Evolutionary conservation across 1,140 invertebrate species (phyloP).

Genomic region (Pseudomyrmex concolor): DNA sequence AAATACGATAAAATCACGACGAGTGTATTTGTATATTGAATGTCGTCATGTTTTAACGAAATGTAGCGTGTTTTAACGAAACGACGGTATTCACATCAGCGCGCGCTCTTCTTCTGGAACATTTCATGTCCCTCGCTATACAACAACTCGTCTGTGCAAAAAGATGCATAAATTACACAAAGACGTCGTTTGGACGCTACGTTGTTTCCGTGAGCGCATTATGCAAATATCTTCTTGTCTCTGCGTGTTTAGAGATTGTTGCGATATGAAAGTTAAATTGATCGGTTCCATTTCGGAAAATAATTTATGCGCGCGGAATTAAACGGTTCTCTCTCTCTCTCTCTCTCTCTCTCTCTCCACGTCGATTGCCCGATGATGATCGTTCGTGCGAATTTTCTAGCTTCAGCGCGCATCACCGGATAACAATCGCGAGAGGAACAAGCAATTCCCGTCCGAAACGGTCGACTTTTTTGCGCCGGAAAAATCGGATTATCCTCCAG

Average conservation of each 20-base stretch:
- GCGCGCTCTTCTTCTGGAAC: neutral
- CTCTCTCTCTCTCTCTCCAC: no score
- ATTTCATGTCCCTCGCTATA: neutral
- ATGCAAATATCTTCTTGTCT: constrained; percentile 18
- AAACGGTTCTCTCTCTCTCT: constrained; percentile 13
- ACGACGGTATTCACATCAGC: no score
- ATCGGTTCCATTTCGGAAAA: constrained; percentile 46
- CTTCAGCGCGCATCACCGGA: constrained; percentile 12
- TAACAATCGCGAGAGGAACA: constrained; percentile 36
- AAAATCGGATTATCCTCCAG: constrained; percentile 34
- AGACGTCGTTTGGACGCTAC: neutral
- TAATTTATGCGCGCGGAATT: constrained; percentile 44
- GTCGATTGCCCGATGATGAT: constrained; percentile 50
- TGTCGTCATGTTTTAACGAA: no score
- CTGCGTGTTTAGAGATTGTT: constrained; percentile 5
- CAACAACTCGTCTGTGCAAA: neutral
- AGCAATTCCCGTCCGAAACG: constrained; percentile 11
- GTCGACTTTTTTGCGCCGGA: constrained; percentile 19
- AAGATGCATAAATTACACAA: constrained; percentile 1
- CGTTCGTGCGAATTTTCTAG: constrained; percentile 38
- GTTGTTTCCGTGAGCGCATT: neutral
- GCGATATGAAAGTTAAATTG: constrained; percentile 26
- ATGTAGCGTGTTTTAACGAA: no score
- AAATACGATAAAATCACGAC: neutral
- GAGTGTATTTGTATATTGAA: no score